These are phyloP conservation scores for Cardiocondyla obscurior DNA, from an alignment of 1,140 invertebrate genomes.

Conservation along the genomic window DNA sequence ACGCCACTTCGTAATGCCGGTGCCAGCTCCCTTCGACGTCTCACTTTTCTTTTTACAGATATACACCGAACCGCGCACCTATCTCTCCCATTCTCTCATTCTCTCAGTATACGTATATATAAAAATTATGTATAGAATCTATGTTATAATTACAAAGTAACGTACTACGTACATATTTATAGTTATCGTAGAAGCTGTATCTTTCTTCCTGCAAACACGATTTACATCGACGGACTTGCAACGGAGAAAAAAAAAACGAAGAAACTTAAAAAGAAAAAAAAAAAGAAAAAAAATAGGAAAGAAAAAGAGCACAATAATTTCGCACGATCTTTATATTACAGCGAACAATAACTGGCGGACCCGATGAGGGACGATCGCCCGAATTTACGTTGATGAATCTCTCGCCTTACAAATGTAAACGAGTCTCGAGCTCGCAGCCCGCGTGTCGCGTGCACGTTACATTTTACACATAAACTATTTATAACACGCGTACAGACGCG, in stretches of 20 bases:
- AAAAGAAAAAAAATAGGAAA: neutral
- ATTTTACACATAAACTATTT: slow-evolving; percentile 11
- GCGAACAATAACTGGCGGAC: neutral
- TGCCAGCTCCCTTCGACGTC: slow-evolving; percentile 23
- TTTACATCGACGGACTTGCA: slow-evolving; percentile 51
- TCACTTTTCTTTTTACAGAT: slow-evolving; percentile 21
- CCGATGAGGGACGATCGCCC: neutral
- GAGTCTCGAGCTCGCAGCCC: neutral
- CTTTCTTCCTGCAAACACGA: slow-evolving; percentile 60
- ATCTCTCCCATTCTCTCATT: neutral
- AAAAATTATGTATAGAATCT: slow-evolving; percentile 73
- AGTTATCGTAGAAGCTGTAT: slow-evolving; percentile 62
- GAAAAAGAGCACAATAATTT: neutral
- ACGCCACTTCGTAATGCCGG: slow-evolving; percentile 47
- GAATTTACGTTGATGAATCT: neutral
- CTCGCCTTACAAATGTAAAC: neutral
- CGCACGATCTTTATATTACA: neutral
- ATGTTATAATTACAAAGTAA: slow-evolving; percentile 73
- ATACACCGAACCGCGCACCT: neutral
- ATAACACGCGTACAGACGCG: neutral
- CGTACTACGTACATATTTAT: slow-evolving; percentile 76
- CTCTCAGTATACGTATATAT: slow-evolving; percentile 62
- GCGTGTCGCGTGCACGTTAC: neutral
- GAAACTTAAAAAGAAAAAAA: neutral
- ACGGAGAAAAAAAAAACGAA: slow-evolving; percentile 3